Evolutionary conservation across 2,113 vertebrate genomes (phyloP).

Genomic region (Cairina moschata): DNA sequence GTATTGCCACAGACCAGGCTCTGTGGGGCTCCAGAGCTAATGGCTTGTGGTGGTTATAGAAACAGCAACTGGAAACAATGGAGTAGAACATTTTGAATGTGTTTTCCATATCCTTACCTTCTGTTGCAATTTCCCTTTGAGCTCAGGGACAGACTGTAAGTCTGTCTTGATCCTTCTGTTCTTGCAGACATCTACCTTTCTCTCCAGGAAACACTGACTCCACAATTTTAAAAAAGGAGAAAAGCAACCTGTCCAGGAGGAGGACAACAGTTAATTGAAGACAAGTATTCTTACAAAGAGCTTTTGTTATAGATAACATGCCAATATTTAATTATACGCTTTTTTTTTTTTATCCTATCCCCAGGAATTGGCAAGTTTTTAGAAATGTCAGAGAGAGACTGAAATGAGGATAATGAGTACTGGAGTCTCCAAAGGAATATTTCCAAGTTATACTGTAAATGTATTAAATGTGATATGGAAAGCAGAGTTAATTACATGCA

Average conservation of each 20-base stretch:
- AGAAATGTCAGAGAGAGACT: not conserved
- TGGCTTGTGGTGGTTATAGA: not conserved
- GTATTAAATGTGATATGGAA: not conserved
- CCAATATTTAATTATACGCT: not conserved
- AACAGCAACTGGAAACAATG: not conserved
- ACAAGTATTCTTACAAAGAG: not conserved
- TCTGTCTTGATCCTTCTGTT: not conserved
- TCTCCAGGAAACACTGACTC: not conserved
- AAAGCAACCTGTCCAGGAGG: not conserved
- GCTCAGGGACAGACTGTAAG: not conserved
- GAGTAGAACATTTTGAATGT: not conserved
- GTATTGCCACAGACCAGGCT: not conserved
- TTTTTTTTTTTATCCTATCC: not conserved
- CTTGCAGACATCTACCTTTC: not conserved
- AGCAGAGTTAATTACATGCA: constrained; percentile 18
- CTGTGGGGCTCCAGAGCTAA: not conserved
- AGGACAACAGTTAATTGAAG: not conserved
- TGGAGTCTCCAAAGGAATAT: not conserved
- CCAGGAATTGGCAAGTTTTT: not conserved
- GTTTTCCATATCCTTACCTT: not conserved
- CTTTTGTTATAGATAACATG: not conserved
- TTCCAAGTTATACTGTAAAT: not conserved
- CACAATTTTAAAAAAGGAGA: not conserved
- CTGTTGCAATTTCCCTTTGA: not conserved
- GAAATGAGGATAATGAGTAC: not conserved